Base-by-base conservation (phyloP, 2,888 invertebrate genomes). In the Osmoderma eremita region DNA sequence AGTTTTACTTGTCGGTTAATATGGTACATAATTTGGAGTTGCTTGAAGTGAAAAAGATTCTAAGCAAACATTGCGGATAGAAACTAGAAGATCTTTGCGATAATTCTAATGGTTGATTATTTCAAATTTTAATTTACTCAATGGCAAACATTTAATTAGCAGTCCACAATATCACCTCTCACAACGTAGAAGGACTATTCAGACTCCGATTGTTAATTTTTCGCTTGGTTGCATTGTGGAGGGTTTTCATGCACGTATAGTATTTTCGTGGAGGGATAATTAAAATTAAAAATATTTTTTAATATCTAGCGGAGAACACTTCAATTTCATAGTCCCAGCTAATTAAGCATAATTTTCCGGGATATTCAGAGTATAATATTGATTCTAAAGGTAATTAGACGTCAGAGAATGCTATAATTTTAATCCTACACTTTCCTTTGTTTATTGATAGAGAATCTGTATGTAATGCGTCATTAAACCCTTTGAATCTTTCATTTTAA, bases 201-300 rank as follows among this genome's bases (percentile, higher is more conserved):
- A 48, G 1, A 20, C 45, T 13, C 17, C 49, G 39, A 65, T 65
- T 65, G 56, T 65, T 56, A 30, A 38, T 58, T 65, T 65, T 65
- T 49, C 67, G 64, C 49, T 54, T 30, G 50, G 45, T 41, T 67
- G 48, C 42, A 20, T 41, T 41, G 36, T 22, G 41, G 30, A 67
- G 67, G 49, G 67, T 58, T 17, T 30, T 61, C 41, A 45, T 30
- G 38, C 38, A 45, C 24, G 22, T 30, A 30, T 6, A 30, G 8
- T 45, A 45, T 24, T 41, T 54, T 54, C 56, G 10, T 45, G 30
- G 45, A 45, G 24, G 17, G 30, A 45, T 45, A 45, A 61, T 61
- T 61, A 63, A 63, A 67, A 63, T 67, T 58, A 58, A 67, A 64
- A 63, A 64, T 63, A 39, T 58, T 67, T 64, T 67, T 64, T 64